Conservation (phyloP, 2,797 vertebrate genomes). For the Darevskia mixta region DNA sequence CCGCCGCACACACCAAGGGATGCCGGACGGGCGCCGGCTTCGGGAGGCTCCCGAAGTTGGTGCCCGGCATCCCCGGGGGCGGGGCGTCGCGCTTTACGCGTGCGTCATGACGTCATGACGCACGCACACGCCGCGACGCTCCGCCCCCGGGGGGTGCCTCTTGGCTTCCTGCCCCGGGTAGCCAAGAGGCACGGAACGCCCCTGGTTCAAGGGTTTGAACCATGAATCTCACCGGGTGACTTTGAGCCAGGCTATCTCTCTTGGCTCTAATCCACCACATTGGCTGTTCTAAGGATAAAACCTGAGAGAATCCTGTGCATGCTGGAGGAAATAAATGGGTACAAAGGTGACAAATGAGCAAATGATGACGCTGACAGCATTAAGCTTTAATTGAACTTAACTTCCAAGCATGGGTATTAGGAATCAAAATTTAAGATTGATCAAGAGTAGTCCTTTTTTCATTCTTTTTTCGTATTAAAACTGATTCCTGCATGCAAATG, state of each 20-base stretch:
- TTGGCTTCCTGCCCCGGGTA: too few relatives aligned
- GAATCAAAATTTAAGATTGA: not conserved
- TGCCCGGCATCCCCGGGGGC: too few relatives aligned
- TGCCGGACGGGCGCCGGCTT: too few relatives aligned
- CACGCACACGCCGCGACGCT: too few relatives aligned
- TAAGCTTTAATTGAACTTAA: not conserved
- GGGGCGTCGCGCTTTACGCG: too few relatives aligned
- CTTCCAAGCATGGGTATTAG: not conserved
- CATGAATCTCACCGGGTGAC: not conserved
- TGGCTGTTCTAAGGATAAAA: not conserved
- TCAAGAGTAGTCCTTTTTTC: not conserved
- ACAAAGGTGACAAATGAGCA: not conserved
- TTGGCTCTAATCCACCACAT: not conserved
- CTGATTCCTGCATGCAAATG: not conserved
- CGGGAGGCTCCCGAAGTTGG: too few relatives aligned
- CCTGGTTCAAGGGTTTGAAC: not conserved
- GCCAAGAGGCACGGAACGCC: too few relatives aligned
- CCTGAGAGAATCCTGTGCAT: not conserved
- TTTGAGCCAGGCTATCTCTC: not conserved
- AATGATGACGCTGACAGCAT: too few relatives aligned
- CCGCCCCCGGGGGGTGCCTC: too few relatives aligned
- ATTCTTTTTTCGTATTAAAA: not conserved
- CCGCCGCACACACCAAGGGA: too few relatives aligned
- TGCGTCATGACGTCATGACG: too few relatives aligned
- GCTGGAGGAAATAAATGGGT: not conserved